These are phyloP conservation scores for Heliangelus exortis DNA, from an alignment of 2,797 vertebrate species.

Conservation along the genomic window DNA sequence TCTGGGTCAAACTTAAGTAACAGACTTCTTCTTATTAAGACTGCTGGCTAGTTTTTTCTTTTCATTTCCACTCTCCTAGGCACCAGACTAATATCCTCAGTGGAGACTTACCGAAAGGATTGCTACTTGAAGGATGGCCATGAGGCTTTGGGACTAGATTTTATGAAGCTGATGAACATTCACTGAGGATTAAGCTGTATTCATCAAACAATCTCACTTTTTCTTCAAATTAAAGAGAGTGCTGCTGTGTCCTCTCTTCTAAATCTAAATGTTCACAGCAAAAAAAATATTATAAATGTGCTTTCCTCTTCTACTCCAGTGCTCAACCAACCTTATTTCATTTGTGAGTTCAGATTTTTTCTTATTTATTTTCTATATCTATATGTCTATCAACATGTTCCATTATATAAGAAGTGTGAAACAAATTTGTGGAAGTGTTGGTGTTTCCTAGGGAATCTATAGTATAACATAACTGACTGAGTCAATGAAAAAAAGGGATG, in stretches of 20 bases:
- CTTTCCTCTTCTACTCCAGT: not conserved
- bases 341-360: not conserved
- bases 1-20: constrained; percentile 1
- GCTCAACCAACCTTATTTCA: not conserved
- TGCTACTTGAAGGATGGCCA: constrained; percentile 11
- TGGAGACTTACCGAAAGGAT: constrained; percentile 40
- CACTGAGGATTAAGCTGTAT: constrained; percentile 2
- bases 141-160: not conserved
- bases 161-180: constrained; percentile 47
- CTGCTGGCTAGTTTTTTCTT: too few relatives aligned
- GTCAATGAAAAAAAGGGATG: not conserved
- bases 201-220: not conserved
- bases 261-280: not conserved
- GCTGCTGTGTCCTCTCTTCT: not conserved
- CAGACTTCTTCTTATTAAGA: not conserved
- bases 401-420: not conserved
- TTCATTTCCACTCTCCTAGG: not conserved
- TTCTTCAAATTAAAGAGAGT: constrained; percentile 22
- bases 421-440: not conserved
- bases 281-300: not conserved
- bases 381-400: not conserved
- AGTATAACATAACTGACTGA: not conserved
- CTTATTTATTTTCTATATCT: not conserved
- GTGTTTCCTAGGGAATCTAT: not conserved
- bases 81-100: constrained; percentile 31